Evolutionary conservation across 2,797 vertebrate genomes (phyloP).

Genomic region (Pseudopleuronectes americanus): DNA sequence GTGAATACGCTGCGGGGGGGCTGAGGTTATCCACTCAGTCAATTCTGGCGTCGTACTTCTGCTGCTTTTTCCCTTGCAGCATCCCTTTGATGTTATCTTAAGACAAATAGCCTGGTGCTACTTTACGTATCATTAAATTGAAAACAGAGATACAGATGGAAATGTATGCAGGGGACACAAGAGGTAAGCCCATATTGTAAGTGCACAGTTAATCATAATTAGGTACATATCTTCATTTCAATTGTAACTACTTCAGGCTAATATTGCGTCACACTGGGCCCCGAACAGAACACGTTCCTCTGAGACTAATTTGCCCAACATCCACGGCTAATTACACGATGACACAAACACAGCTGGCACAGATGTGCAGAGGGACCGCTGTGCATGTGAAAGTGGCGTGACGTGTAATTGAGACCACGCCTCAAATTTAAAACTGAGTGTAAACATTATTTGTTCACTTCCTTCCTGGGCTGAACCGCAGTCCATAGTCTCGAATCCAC

Average conservation of each 20-base stretch:
- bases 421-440: conserved; percentile 4
- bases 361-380: conserved; percentile 50
- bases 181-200: conserved; percentile 5
- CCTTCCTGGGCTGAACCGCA: conserved; percentile 1
- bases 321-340: conserved; percentile 66
- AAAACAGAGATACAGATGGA: neutral
- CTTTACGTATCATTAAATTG: neutral
- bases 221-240: conserved; percentile 6
- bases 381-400: conserved; percentile 35
- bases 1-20: too few relatives aligned
- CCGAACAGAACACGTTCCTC: conserved; percentile 49
- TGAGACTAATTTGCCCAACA: conserved; percentile 65
- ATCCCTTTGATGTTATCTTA: neutral
- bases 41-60: neutral
- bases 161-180: neutral
- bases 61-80: neutral
- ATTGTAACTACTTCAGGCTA: conserved; percentile 16
- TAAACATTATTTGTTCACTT: conserved; percentile 13
- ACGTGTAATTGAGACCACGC: conserved; percentile 27
- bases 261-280: conserved; percentile 30
- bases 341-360: conserved; percentile 68
- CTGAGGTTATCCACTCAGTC: neutral
- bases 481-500: conserved; percentile 16
- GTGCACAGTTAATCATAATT: conserved; percentile 11
- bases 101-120: neutral